phyloP scores from a whole-genome alignment of 2,888 invertebrate species.

The Ectobius pallidus region DNA sequence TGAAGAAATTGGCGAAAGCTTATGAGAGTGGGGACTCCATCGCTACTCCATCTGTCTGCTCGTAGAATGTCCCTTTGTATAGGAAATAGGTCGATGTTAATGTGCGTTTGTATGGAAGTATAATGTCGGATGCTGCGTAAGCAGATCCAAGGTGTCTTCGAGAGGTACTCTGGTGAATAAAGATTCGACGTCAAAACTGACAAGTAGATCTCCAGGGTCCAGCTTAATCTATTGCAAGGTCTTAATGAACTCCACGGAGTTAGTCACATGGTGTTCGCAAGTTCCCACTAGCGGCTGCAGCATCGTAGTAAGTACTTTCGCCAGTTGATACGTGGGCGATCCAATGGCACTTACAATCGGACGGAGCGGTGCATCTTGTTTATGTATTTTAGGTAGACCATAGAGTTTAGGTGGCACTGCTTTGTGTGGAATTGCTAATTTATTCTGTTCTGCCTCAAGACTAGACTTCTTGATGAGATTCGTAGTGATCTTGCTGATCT shows the following conservation, averaged over 20 bases:
- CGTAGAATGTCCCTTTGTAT: too few relatives aligned
- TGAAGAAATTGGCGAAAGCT: too few relatives aligned
- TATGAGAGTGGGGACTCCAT: too few relatives aligned
- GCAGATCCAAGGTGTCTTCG: slow-evolving; percentile 1
- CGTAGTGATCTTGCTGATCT: too few relatives aligned
- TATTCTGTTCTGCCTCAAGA: too few relatives aligned
- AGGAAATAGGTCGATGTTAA: too few relatives aligned
- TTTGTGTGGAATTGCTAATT: too few relatives aligned
- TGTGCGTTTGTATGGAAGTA: too few relatives aligned
- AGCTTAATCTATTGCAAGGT: not conserved
- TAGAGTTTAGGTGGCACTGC: not conserved
- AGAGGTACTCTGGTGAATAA: slow-evolving; percentile 23
- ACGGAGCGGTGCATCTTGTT: slow-evolving; percentile 1
- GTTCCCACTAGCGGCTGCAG: not conserved
- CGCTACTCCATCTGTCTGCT: too few relatives aligned
- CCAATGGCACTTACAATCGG: slow-evolving; percentile 25
- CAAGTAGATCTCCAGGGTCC: not conserved
- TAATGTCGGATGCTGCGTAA: too few relatives aligned
- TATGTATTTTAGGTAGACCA: slow-evolving; percentile 27
- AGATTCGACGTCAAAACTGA: slow-evolving; percentile 16
- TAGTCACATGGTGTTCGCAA: not conserved
- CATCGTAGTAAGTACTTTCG: not conserved
- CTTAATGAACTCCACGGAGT: not conserved
- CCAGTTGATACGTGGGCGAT: slow-evolving; percentile 25
- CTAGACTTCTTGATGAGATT: too few relatives aligned